Conservation (phyloP, 2,888 invertebrate species). For the Galeruca laticollis region DNA sequence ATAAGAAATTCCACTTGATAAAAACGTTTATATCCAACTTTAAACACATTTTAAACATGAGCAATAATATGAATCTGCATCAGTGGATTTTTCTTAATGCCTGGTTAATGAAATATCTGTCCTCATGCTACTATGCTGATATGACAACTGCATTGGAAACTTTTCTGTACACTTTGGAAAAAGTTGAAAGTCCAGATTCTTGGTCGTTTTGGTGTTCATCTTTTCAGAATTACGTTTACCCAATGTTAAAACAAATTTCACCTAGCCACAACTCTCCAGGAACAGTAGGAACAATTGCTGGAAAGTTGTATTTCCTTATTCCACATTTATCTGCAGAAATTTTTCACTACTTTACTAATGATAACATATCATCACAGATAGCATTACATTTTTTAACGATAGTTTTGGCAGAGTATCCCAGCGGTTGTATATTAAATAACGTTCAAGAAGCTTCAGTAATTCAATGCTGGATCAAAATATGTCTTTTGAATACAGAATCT, state of each 20-base stretch:
- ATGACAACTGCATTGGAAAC: conserved; percentile 56
- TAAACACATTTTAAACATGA: conserved; percentile 53
- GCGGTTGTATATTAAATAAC: conserved; percentile 49
- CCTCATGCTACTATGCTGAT: conserved; percentile 58
- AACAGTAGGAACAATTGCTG: conserved; percentile 59
- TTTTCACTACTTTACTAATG: conserved; percentile 55
- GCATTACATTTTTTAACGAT: conserved; percentile 54
- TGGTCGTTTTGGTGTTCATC: conserved; percentile 59
- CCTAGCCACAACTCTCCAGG: conserved; percentile 48
- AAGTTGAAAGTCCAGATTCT: conserved; percentile 48
- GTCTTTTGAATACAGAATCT: conserved; percentile 55
- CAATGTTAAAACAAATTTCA: conserved; percentile 56
- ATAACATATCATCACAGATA: conserved; percentile 55
- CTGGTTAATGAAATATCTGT: conserved; percentile 61
- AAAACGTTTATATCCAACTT: conserved; percentile 57
- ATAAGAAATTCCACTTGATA: conserved; percentile 56
- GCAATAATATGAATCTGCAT: conserved; percentile 55
- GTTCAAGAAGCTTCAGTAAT: conserved; percentile 57
- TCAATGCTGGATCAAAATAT: conserved; percentile 61
- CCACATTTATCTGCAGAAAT: conserved; percentile 51
- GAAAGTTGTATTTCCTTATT: conserved; percentile 53
- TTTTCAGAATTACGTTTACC: conserved; percentile 57
- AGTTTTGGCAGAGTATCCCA: conserved; percentile 54
- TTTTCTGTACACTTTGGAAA: conserved; percentile 54
- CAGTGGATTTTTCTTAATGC: conserved; percentile 60